Evolutionary conservation across 2,888 invertebrate genomes (phyloP), one percentile per base, ranked within the genome.

Genomic region (Pyralis farinalis): DNA sequence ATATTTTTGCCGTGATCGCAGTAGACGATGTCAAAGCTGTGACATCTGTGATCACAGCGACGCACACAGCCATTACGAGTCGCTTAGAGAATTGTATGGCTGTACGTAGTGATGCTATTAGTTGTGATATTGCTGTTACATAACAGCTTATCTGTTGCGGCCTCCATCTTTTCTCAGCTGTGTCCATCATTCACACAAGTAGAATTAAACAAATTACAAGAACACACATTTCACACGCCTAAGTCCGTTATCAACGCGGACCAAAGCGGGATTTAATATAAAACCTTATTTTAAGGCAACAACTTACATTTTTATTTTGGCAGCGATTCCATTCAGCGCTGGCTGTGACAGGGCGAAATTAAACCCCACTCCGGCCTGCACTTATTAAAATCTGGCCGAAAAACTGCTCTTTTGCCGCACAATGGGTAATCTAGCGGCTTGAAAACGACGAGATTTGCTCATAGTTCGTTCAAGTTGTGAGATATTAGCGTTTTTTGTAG

Each of bases 321-420:
- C 45, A 46, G 34, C 42, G 52, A 51, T 52, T 50, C 54, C 50
- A 58, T 48, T 58, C 73, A 16, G 16, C 2, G 16, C 16, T 81
- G 80, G 48, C 64, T 47, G 63, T 73, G 81, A 82, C 84, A 79
- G 72, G 56, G 53, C 63, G 57, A 71, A 80, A 82, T 84, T 79
- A 81, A 79, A 79, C 72, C 68, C 61, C 62, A 65, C 71, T 71
- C 58, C 58, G 45, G 52, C 55, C 59, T 46, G 60, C 68, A 71
- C 78, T 78, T 81, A 82, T 81, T 82, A 82, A 78, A 80, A 74
- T 70, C 67, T 65, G 58, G 54, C 70, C 74, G 62, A 78, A 78
- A 78, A 81, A 79, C 70, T 78, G 72, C 74, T 74, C 72, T 77
- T 72, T 77, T 65, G 58, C 51, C 53, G 50, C 65, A 75, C 76